Evolutionary conservation across 2,888 invertebrate genomes (phyloP), one percentile per base, ranked within the genome.

Genomic region (Leucozona laternaria): DNA sequence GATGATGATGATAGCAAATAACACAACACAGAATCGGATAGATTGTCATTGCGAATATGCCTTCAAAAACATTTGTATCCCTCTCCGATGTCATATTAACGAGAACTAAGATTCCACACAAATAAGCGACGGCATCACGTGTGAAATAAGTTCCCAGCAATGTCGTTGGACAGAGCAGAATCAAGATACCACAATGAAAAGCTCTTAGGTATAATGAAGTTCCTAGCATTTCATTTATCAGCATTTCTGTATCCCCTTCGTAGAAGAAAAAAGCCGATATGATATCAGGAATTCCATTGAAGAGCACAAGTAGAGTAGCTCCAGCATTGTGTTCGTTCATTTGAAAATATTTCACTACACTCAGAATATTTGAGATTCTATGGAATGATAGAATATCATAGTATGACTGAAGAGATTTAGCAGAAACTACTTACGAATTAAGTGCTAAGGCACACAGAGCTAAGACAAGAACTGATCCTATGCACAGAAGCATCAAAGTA

Each of bases 241-340:
- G 2, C 28, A 80, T 4, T 10, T 77, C 84, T 2, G 84, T 85
- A 2, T 85, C 84, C 4, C 72, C 71, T 1, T 85, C 64, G 20
- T 43, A 77, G 43, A 76, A 76, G 45, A 66, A 68, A 31, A 77
- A 72, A 2, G 66, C 53, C n/a, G 80, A 53, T 5, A 85, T 53
- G 4, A 85, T 60, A 34, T 77, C 76, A 7, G 84, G 80, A 4
- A 77, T 22, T 10, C 71, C 84, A 58, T 66, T 71, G 43, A 45
- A 20, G 4, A 80, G 11, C 0, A 84, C 71, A 2, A 79, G 6
- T 8, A 80, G 10, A 0, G 79, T 80, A 0, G 20, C 71, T 0
- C 84, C 80, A 43, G 79, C 79, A 53, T 76, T 84, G n/a, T 79
- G 71, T 58, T 84, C 62, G 25, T 57, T 80, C 57, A 84, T 15